Evolutionary conservation across 2,888 invertebrate genomes (phyloP), one percentile per base, ranked within the genome.

Genomic region (Strigamia maritima): DNA sequence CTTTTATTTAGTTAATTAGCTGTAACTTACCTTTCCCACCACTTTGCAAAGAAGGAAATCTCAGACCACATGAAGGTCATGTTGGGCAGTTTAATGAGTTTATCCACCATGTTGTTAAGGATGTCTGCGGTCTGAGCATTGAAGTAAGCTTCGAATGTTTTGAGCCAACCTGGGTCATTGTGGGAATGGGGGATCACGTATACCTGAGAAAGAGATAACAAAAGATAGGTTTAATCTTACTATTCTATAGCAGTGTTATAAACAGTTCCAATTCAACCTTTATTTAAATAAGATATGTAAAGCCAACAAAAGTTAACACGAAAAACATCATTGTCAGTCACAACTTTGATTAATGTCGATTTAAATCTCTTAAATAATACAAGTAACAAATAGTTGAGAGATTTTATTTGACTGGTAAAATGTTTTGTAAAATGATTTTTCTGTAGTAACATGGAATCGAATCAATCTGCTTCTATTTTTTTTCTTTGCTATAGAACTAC

Each of bases 121-220:
- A 98, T 97, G 84, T 93, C 92, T 81, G 93, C 91, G 0, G 97
- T 94, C 84, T 94, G 93, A 22, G 91, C 91, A 85, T 94, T 93
- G 86, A 95, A 98, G 86, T 98, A 98, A 84, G 94, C 94, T 84
- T 97, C 95, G 86, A 96, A 95, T 0, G 98, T 98, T 87, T 94
- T 93, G 84, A 97, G 87, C 98, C 98, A 98, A 80, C 98, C 98
- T 0, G 98, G 98, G 87, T 98, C 98, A 85, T 96, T 97, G 88
- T 98, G 98, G 0, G 97, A 96, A 86, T 97, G 97, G 0, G 97
- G 97, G 16, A 97, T 92, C 70, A 97, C 90, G 80, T 97, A 91
- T 2, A 96, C 93, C 93, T 94, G 87, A 0, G 82, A 81, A n/a
- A 14, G 76, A 16, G 79, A 74, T 70, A 70, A 28, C 70, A 70